These are phyloP conservation scores for Apamea monoglypha DNA, from an alignment of 2,888 invertebrate species.

Conservation along the genomic window DNA sequence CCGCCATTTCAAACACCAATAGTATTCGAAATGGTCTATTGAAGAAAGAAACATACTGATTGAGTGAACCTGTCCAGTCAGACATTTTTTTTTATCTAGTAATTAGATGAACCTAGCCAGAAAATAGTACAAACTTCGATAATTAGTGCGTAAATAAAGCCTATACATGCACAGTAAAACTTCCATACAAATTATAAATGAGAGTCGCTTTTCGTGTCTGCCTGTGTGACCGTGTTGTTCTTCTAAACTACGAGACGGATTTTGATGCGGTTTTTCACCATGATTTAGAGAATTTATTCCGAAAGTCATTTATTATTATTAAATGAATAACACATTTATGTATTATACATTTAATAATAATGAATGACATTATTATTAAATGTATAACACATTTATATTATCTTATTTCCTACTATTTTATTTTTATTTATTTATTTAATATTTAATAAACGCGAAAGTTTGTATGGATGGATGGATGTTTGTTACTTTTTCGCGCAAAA, in stretches of 20 bases:
- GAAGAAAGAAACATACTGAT: too few species aligned
- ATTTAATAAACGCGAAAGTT: too few species aligned
- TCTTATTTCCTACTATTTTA: too few species aligned
- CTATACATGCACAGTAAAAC: constrained; percentile 7
- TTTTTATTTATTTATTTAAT: too few species aligned
- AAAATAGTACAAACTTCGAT: constrained; percentile 3
- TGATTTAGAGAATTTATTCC: background rate
- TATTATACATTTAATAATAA: too few species aligned
- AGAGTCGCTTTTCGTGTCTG: background rate
- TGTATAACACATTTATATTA: background rate
- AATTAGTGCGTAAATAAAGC: constrained; percentile 17
- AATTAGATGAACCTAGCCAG: background rate
- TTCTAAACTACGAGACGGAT: too few species aligned
- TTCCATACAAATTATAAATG: background rate
- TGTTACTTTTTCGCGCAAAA: too few species aligned
- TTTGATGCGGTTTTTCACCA: background rate
- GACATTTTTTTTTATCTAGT: background rate
- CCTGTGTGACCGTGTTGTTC: background rate
- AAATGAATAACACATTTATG: background rate
- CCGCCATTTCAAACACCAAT: too few species aligned
- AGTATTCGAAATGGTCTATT: too few species aligned
- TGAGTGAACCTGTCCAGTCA: background rate
- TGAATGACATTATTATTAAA: background rate
- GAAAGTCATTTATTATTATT: background rate
- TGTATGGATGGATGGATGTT: too few species aligned